Conservation (phyloP, 1,140 invertebrate genomes). For the Ips nitidus region DNA sequence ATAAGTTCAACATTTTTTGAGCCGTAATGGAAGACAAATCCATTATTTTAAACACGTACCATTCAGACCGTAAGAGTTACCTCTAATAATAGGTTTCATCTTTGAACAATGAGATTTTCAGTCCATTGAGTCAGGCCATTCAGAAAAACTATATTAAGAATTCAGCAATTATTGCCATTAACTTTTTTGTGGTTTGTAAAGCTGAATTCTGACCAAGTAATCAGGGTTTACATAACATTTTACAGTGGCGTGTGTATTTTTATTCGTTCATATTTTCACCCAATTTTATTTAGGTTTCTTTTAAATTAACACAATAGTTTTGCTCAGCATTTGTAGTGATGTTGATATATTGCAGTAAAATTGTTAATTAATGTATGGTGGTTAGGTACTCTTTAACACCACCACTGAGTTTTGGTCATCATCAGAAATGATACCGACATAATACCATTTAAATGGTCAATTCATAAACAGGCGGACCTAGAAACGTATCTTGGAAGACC, state of each 20-base stretch:
- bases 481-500: conserved; percentile 21
- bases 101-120: conserved; percentile 16
- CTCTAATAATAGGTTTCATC: conserved; percentile 45
- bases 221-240: conserved; percentile 4
- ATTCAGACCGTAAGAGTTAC: conserved; percentile 36
- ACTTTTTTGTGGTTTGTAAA: conserved; percentile 24
- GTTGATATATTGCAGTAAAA: too few species aligned
- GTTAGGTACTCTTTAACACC: neutral
- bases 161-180: conserved; percentile 39
- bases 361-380: too few species aligned
- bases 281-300: too few species aligned
- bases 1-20: too few species aligned
- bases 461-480: conserved; percentile 31
- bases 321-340: too few species aligned
- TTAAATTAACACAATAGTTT: too few species aligned
- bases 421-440: conserved; percentile 5
- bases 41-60: conserved; percentile 38
- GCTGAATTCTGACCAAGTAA: conserved; percentile 7
- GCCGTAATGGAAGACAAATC: conserved; percentile 42
- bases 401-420: conserved; percentile 11
- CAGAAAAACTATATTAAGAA: conserved; percentile 29
- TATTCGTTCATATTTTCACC: too few species aligned
- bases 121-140: conserved; percentile 21
- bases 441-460: conserved; percentile 33
- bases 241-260: conserved; percentile 3